These are phyloP conservation scores for Eupithecia centaureata DNA, from an alignment of 2,888 invertebrate genomes.

Conservation along the genomic window DNA sequence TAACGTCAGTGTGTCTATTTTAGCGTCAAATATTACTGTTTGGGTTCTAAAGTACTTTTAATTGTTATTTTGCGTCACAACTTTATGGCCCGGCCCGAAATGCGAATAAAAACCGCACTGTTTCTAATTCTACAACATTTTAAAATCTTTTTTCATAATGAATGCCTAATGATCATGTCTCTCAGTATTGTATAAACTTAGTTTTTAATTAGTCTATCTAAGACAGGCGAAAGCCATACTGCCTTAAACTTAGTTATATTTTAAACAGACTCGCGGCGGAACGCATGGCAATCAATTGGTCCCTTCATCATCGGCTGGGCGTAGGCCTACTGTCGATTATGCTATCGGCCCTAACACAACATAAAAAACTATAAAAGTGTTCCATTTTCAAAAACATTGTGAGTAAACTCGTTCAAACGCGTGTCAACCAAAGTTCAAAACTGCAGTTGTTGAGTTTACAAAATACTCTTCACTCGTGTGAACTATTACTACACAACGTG, in stretches of 20 bases:
- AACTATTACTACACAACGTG: background rate
- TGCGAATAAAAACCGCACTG: too few species aligned
- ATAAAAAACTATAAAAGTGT: background rate
- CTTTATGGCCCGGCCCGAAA: too few species aligned
- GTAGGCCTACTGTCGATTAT: background rate
- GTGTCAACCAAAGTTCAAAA: conserved; percentile 6
- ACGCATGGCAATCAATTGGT: background rate
- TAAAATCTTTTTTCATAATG: too few species aligned
- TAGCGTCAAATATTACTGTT: too few species aligned
- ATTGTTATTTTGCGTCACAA: too few species aligned
- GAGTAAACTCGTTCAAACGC: background rate
- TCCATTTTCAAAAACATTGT: background rate
- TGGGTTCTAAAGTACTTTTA: too few species aligned
- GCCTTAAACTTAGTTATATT: too few species aligned
- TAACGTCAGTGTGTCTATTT: too few species aligned
- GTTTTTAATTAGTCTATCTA: background rate
- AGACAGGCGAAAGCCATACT: too few species aligned
- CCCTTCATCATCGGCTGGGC: background rate
- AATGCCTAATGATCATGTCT: background rate
- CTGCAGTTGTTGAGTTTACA: conserved; percentile 6
- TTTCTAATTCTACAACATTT: too few species aligned
- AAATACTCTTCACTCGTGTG: conserved; percentile 4
- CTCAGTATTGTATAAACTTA: background rate
- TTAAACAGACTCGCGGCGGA: background rate
- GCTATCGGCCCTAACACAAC: background rate